phyloP scores from a whole-genome alignment of 2,797 vertebrate species.

The Bradypodion pumilum region DNA sequence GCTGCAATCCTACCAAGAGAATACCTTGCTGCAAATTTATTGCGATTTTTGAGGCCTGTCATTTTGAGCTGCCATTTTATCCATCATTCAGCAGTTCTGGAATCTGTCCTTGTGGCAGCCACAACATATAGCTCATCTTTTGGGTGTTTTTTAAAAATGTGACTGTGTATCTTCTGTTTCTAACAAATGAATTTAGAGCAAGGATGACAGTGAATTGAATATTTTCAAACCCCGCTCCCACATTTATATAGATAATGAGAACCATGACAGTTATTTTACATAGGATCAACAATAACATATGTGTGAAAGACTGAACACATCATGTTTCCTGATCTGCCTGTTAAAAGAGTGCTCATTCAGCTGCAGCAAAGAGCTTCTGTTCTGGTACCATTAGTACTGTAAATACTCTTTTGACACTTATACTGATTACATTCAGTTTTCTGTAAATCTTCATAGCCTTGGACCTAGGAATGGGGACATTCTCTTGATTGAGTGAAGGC shows the following conservation, averaged over 20 bases:
- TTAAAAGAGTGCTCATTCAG: not conserved
- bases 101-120: constrained; percentile 19
- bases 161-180: constrained; percentile 10
- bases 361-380: not conserved
- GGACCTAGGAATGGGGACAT: not conserved
- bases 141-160: constrained; percentile 41
- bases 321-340: not conserved
- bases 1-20: constrained; percentile 27
- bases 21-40: constrained; percentile 34
- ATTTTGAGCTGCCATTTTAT: constrained; percentile 35
- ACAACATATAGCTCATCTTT: constrained; percentile 25
- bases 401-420: not conserved
- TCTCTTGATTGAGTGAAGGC: too few species aligned
- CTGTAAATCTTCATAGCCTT: not conserved
- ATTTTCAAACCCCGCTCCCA: too few species aligned
- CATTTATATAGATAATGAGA: not conserved
- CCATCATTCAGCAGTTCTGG: constrained; percentile 27
- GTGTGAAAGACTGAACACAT: not conserved
- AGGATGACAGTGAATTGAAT: constrained; percentile 9
- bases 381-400: not conserved
- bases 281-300: not conserved
- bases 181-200: constrained; percentile 21
- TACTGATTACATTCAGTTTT: not conserved
- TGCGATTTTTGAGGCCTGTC: constrained; percentile 29
- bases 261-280: not conserved